phyloP scores from a whole-genome alignment of 2,113 vertebrate genomes.

The Solea senegalensis region DNA sequence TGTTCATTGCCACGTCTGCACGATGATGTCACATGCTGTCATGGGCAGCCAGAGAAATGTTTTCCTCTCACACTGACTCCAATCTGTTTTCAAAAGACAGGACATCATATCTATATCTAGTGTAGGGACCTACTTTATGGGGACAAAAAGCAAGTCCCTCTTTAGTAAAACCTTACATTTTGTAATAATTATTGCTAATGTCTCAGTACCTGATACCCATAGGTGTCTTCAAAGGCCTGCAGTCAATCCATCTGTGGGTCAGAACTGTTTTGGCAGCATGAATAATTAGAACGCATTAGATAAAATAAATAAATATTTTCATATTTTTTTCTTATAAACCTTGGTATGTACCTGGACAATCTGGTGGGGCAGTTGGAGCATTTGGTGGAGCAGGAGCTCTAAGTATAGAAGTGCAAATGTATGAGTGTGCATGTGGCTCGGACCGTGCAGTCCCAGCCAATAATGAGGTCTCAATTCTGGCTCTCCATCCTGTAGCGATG shows the following conservation, averaged over 20 bases:
- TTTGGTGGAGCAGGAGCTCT: background rate
- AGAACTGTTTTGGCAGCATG: background rate
- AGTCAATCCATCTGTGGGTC: too few species aligned
- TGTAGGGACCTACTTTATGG: too few species aligned
- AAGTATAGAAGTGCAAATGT: background rate
- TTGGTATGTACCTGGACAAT: too few species aligned
- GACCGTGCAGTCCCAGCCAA: conserved; percentile 11
- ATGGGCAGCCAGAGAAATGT: conserved; percentile 10
- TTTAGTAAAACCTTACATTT: background rate
- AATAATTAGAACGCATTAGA: too few species aligned
- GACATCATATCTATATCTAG: background rate
- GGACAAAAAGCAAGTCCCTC: too few species aligned
- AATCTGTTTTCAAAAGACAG: conserved; percentile 51
- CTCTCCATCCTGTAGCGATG: conserved; percentile 30
- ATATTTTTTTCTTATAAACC: too few species aligned
- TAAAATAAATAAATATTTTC: too few species aligned
- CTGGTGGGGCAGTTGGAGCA: background rate
- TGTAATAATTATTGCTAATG: background rate
- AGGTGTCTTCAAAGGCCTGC: background rate
- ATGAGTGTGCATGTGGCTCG: conserved; percentile 14
- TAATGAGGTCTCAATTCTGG: conserved; percentile 50
- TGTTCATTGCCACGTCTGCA: conserved; percentile 18
- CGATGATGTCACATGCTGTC: conserved; percentile 38
- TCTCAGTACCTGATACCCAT: background rate
- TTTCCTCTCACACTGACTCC: conserved; percentile 37